phyloP scores from a whole-genome alignment of 2,888 invertebrate species.

The Lapara coniferarum region DNA sequence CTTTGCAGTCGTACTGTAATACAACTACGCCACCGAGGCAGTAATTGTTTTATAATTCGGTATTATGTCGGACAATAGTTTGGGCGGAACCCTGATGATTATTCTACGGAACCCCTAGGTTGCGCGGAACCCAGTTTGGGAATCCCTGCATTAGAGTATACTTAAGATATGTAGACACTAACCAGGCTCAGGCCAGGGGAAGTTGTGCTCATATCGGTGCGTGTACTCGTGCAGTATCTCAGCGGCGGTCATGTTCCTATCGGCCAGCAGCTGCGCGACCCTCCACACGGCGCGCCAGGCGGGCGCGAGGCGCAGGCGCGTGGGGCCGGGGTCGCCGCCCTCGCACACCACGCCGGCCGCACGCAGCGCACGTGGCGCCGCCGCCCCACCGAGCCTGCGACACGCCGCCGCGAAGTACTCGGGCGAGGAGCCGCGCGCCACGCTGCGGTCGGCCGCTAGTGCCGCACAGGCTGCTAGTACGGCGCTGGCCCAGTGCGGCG shows the following conservation, averaged over 20 bases:
- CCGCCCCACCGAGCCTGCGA: conserved; percentile 53
- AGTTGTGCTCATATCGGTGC: conserved; percentile 60
- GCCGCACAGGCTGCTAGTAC: conserved; percentile 66
- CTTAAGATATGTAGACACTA: conserved; percentile 32
- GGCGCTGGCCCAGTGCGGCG: conserved; percentile 55
- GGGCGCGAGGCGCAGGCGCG: conserved; percentile 54
- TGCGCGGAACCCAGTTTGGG: too few relatives aligned
- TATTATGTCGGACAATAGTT: too few relatives aligned
- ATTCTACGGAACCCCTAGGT: too few relatives aligned
- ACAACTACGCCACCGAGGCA: too few relatives aligned
- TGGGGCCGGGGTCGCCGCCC: background rate
- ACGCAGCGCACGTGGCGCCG: conserved; percentile 53
- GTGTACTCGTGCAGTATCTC: conserved; percentile 63
- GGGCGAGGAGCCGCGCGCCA: conserved; percentile 63
- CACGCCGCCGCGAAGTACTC: conserved; percentile 64
- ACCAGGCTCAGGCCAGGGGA: conserved; percentile 64
- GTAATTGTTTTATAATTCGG: too few relatives aligned
- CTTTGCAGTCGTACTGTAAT: too few relatives aligned
- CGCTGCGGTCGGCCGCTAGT: conserved; percentile 67
- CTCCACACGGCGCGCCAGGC: conserved; percentile 72
- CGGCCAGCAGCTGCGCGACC: conserved; percentile 63
- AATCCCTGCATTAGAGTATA: too few relatives aligned
- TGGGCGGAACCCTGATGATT: too few relatives aligned
- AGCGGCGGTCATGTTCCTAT: conserved; percentile 46
- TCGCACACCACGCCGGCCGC: conserved; percentile 55